phyloP scores from a whole-genome alignment of 2,888 invertebrate species.

The Himalopsyche japonica region DNA sequence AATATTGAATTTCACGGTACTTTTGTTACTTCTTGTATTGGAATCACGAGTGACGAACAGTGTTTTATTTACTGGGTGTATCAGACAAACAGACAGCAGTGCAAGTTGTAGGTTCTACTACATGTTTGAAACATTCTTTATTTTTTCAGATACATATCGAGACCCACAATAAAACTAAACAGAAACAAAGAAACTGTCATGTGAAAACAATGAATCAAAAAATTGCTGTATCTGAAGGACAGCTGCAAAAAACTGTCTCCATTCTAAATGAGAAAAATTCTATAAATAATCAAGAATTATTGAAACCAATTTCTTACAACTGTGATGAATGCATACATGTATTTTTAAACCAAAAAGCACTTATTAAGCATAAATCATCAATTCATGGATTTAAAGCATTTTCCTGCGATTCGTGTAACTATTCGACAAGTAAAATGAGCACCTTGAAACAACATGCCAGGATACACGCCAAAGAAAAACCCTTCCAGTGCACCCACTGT shows the following conservation, averaged over 20 bases:
- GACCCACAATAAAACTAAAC: neutral
- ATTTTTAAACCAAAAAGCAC: neutral
- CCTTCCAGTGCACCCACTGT: constrained; percentile 17
- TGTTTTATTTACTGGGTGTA: no score
- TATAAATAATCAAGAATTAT: neutral
- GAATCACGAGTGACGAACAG: no score
- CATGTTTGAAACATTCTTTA: no score
- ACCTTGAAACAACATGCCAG: constrained; percentile 14
- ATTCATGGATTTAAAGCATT: neutral
- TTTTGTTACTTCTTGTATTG: no score
- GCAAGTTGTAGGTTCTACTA: no score
- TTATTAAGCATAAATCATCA: neutral
- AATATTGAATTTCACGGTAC: no score
- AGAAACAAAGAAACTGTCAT: neutral
- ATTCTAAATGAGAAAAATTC: neutral
- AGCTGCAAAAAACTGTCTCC: neutral
- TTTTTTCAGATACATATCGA: neutral
- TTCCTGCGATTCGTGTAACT: constrained; percentile 12
- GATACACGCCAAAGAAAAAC: constrained; percentile 9
- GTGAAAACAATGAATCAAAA: neutral
- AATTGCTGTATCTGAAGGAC: neutral
- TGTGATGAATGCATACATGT: neutral
- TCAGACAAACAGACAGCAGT: no score
- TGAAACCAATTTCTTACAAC: neutral
- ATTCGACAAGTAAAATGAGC: constrained; percentile 15